A percentile compares a stretch with the other conserved stretches of the same genome.
phyloP scores from a whole-genome alignment of 2,888 invertebrate genomes.

The Sphecodes monilicornis region DNA sequence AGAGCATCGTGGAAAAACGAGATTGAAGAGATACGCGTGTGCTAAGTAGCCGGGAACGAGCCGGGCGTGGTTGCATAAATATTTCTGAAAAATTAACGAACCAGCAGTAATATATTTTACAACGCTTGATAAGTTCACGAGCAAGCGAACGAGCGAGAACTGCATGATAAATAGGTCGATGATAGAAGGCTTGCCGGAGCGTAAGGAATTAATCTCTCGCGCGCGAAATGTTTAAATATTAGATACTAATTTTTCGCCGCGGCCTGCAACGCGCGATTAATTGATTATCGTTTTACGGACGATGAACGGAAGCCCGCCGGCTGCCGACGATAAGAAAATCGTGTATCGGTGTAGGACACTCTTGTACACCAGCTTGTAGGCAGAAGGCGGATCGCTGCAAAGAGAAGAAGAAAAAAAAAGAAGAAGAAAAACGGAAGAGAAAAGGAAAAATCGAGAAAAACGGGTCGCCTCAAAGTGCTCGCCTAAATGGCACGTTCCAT shows the following conservation, averaged over 20 bases:
- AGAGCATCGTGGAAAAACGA: conserved; percentile 21
- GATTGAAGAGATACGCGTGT: conserved; percentile 23
- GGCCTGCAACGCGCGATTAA: conserved; percentile 50
- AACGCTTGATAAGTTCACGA: conserved; percentile 49
- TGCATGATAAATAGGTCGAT: conserved; percentile 53
- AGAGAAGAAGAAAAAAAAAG: conserved; percentile 13
- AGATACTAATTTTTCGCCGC: conserved; percentile 38
- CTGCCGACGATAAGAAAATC: conserved; percentile 39
- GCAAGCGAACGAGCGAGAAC: neutral
- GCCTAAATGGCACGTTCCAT: conserved; percentile 63
- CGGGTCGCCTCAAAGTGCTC: conserved; percentile 50
- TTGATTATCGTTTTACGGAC: conserved; percentile 57
- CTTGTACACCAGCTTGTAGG: conserved; percentile 1
- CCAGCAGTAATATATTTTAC: conserved; percentile 48
- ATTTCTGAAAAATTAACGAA: conserved; percentile 59
- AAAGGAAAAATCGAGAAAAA: conserved; percentile 29
- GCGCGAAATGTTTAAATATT: conserved; percentile 45
- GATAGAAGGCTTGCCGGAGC: conserved; percentile 33
- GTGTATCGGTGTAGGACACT: conserved; percentile 21
- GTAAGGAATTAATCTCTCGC: conserved; percentile 46
- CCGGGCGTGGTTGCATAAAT: conserved; percentile 46
- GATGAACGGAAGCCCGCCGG: conserved; percentile 49
- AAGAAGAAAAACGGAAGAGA: conserved; percentile 23
- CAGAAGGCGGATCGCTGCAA: conserved; percentile 37
- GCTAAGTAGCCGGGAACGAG: conserved; percentile 19